A percentile compares a stretch with the other conserved stretches of the same genome.
Evolutionary conservation across 2,113 vertebrate genomes (phyloP).

Genomic region (Tapirus terrestris): DNA sequence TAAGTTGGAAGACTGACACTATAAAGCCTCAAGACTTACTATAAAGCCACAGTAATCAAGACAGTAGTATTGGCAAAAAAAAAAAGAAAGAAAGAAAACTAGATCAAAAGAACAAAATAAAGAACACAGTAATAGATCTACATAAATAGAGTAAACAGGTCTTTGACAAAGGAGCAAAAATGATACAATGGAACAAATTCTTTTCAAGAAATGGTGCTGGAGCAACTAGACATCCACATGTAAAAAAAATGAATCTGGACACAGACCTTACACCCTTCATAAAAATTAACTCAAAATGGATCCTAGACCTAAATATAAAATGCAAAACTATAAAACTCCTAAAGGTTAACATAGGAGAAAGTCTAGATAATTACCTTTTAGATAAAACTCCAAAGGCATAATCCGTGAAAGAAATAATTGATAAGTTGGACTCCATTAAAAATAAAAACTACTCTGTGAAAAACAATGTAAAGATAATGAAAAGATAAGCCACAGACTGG

Average conservation of each 20-base stretch:
- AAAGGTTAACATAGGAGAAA: background rate
- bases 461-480: background rate
- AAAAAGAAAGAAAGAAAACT: background rate
- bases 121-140: background rate
- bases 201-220: background rate
- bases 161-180: background rate
- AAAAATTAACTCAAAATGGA: background rate
- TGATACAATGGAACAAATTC: background rate
- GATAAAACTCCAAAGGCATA: background rate
- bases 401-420: background rate
- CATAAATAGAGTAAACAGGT: background rate
- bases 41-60: background rate
- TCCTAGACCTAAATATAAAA: background rate
- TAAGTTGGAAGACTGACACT: background rate
- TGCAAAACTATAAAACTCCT: background rate
- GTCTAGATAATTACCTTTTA: background rate
- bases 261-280: background rate
- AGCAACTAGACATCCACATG: background rate
- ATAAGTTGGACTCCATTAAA: background rate
- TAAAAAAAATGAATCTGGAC: background rate
- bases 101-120: background rate
- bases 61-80: background rate
- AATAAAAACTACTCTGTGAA: background rate
- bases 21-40: background rate
- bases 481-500: background rate